Base-by-base conservation (phyloP, 2,888 invertebrate genomes). In the Synergus umbraculus region DNA sequence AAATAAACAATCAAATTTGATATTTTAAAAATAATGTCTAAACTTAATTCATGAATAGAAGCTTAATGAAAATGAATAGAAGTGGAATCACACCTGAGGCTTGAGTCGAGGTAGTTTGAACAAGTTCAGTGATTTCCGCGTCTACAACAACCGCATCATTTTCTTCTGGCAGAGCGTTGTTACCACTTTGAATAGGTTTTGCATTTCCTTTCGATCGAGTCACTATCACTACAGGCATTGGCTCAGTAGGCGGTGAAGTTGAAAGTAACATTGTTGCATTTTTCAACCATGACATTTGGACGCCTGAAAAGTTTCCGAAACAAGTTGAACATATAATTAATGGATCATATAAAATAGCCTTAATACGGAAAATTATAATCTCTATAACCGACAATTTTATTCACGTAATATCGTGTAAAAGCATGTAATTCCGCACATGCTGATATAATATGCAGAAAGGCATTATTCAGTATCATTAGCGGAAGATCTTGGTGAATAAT, bases 281-380 rank as follows among this genome's bases (percentile, higher is more conserved):
- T 73, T 91, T 90, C 82, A 92, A 58, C 92, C 92, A 92, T 4
- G 90, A 89, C 66, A 92, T 80, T 69, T 90, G 89, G 7, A 89
- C 90, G 1, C 91, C 92, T 91, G 78, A 29, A 58, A 66, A 67
- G 67, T 10, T 69, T 46, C 3, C 3, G 43, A 65, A 9, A 22
- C 41, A 10, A 15, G 29, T 10, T 37, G 7, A 64, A 64, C 2
- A 29, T 29, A 29, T 29, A 29, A 29, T 29, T 29, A 29, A 29
- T 3, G 3, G 29, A 29, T 29, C 29, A 29, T 29, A 79, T 12
- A 60, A 79, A 49, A 49, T 73, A 79, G 76, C n/a, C n/a, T 60
- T 22, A 10, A 15, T 9, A 76, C 4, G 18, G n/a, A 60, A 22
- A 60, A 60, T 60, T 18, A 10, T 22, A 10, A 60, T 22, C 18